Percentiles rank a stretch among this genome's conserved stretches.
Conservation (phyloP, 2,113 vertebrate species). For the Brachyistius frenatus region DNA sequence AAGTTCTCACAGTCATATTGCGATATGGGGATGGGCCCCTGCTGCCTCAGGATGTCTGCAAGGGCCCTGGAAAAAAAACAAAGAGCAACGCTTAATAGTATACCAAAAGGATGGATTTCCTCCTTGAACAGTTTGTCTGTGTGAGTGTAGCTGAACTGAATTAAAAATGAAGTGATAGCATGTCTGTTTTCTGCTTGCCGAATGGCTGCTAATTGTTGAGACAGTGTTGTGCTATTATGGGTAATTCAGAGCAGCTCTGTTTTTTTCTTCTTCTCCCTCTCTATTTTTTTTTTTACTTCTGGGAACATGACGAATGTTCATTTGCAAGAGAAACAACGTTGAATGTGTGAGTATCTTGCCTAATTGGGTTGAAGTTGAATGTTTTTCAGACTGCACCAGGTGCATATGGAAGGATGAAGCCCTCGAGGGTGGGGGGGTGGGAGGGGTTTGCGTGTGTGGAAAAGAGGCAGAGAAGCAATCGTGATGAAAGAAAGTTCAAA, state of each 20-base stretch:
- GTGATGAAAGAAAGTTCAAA: slow-evolving; percentile 73
- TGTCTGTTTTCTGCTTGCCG: slow-evolving; percentile 2
- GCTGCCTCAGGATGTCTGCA: slow-evolving; percentile 97
- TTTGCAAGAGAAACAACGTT: slow-evolving; percentile 63
- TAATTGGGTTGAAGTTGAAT: slow-evolving; percentile 78
- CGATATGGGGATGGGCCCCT: slow-evolving; percentile 98
- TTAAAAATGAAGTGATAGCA: slow-evolving; percentile 22
- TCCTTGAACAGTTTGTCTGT: slow-evolving; percentile 1
- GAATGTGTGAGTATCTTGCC: slow-evolving; percentile 54
- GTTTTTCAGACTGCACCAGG: slow-evolving; percentile 75
- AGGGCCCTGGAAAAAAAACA: slow-evolving; percentile 88
- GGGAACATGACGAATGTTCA: slow-evolving; percentile 63
- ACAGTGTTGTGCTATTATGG: slow-evolving; percentile 44
- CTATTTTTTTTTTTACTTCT: slow-evolving; percentile 36
- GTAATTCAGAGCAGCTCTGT: slow-evolving; percentile 38
- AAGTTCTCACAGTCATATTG: slow-evolving; percentile 99
- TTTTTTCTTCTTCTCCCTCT: slow-evolving; percentile 1
- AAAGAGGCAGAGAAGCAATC: slow-evolving; percentile 55
- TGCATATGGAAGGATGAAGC: slow-evolving; percentile 69
- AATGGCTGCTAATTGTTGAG: slow-evolving; percentile 53
- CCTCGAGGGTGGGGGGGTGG: slow-evolving; percentile 47
- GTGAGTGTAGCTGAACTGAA: background rate
- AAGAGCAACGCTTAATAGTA: slow-evolving; percentile 16
- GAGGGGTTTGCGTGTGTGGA: slow-evolving; percentile 17
- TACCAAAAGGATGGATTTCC: slow-evolving; percentile 4